A percentile compares a stretch with the other conserved stretches of the same genome.
Evolutionary conservation across 2,113 vertebrate genomes (phyloP).

Genomic region (Platysternon megacephalum): DNA sequence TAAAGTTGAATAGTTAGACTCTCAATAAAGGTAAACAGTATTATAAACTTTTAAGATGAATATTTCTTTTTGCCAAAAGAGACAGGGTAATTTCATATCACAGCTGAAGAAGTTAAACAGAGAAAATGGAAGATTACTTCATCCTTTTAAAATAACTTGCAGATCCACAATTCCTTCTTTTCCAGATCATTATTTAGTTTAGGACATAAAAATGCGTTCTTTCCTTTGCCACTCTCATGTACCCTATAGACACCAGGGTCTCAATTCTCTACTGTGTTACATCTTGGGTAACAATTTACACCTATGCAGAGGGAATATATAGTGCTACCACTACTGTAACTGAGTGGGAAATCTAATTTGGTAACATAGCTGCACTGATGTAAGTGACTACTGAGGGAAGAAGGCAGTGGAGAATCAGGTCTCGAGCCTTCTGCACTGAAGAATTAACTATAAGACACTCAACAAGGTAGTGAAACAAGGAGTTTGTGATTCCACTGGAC

Average conservation of each 20-base stretch:
- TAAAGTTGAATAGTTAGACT: no score
- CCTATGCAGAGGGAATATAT: background rate
- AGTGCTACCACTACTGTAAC: background rate
- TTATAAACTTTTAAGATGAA: background rate
- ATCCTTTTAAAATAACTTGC: background rate
- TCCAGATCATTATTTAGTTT: background rate
- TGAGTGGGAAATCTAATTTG: background rate
- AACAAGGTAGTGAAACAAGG: background rate
- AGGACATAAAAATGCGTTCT: background rate
- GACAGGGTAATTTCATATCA: background rate
- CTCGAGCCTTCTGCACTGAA: background rate
- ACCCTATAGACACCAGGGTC: background rate
- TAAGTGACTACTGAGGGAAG: background rate
- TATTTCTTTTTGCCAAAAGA: background rate
- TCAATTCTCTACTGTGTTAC: background rate
- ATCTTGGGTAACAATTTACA: background rate
- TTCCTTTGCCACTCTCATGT: background rate
- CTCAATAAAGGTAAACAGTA: background rate
- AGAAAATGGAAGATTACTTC: background rate
- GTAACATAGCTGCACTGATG: background rate
- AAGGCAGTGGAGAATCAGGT: fast-evolving
- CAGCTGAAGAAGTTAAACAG: background rate
- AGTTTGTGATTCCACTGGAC: background rate
- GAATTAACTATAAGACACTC: background rate
- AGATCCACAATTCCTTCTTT: background rate